Evolutionary conservation across 2,797 vertebrate species (phyloP).

Genomic region (Helicolenus hilgendorfi): DNA sequence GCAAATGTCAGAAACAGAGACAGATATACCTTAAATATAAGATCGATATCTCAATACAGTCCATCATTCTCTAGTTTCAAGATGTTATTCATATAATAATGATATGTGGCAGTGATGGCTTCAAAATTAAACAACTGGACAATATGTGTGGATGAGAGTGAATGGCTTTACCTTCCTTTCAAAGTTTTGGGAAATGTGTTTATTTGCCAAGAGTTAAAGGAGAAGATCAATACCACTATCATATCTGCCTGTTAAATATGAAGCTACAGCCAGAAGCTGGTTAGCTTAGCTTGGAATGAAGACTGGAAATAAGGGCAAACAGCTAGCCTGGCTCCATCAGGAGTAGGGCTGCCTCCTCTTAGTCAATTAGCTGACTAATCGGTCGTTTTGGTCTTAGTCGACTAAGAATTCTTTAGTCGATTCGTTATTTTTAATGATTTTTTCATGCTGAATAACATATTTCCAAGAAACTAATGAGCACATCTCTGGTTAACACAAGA

Average conservation of each 20-base stretch:
- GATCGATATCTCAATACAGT: neutral
- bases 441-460: too few relatives aligned
- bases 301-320: too few relatives aligned
- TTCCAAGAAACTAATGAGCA: too few relatives aligned
- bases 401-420: too few relatives aligned
- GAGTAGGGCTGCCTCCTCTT: too few relatives aligned
- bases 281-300: neutral
- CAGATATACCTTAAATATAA: neutral
- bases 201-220: neutral
- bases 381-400: too few relatives aligned
- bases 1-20: constrained; percentile 6
- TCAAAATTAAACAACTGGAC: neutral
- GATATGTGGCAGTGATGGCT: neutral
- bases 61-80: neutral
- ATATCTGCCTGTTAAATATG: neutral
- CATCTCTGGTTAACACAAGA: too few relatives aligned
- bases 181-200: neutral
- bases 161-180: neutral
- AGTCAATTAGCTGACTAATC: too few relatives aligned
- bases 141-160: neutral
- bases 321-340: too few relatives aligned
- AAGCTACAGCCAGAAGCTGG: neutral
- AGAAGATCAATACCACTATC: neutral
- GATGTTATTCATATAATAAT: neutral
- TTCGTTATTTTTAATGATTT: too few relatives aligned